A percentile compares a stretch with the other conserved stretches of the same genome.
Conservation (phyloP, 2,113 vertebrate genomes). For the Hemibagrus wyckioides region DNA sequence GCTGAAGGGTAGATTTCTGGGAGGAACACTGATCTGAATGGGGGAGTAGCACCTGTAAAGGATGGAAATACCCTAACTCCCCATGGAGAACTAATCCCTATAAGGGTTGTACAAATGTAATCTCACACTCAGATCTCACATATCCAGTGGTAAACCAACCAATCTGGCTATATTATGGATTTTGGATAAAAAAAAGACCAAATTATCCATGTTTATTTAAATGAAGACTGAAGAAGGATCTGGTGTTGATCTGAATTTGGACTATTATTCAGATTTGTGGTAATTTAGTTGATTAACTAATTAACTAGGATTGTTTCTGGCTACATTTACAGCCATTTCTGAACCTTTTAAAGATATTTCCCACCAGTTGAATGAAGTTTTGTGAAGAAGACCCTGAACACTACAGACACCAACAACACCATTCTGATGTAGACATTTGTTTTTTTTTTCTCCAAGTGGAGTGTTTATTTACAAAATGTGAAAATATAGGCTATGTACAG, state of each 20-base stretch:
- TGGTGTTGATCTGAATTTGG: neutral
- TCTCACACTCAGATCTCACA: neutral
- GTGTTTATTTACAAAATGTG: constrained; percentile 28
- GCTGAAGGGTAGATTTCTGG: neutral
- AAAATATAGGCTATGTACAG: constrained; percentile 23
- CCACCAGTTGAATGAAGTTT: neutral
- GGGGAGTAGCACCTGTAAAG: neutral
- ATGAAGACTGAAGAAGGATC: neutral
- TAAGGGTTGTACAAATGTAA: neutral
- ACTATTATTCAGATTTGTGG: neutral
- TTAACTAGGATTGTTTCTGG: neutral
- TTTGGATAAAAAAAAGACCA: neutral
- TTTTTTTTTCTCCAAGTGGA: constrained; percentile 8
- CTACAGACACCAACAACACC: neutral
- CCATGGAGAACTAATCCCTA: neutral
- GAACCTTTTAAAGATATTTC: neutral
- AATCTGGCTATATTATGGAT: neutral
- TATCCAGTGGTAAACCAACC: neutral
- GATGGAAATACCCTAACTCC: neutral
- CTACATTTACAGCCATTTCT: neutral
- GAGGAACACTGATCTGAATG: neutral
- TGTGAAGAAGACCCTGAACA: neutral
- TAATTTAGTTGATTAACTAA: neutral
- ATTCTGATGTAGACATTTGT: neutral
- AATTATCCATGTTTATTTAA: neutral